These are phyloP conservation scores for Holocentrus rufus DNA, from an alignment of 2,797 vertebrate species.

Conservation along the genomic window DNA sequence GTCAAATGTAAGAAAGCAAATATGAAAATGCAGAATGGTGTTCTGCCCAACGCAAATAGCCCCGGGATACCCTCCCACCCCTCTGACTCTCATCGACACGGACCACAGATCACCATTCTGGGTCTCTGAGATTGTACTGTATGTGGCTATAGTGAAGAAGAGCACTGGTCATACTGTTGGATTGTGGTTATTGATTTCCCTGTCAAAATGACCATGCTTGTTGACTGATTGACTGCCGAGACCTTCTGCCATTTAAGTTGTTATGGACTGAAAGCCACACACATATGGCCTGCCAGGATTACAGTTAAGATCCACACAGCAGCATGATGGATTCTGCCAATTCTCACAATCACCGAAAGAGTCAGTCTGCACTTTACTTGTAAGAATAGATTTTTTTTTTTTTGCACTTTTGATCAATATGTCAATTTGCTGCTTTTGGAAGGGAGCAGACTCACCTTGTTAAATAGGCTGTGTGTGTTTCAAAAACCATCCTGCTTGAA, in stretches of 20 bases:
- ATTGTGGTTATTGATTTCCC: conserved; percentile 55
- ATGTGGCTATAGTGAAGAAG: conserved; percentile 25
- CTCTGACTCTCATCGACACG: no score
- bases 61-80: no score
- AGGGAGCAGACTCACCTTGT: background rate
- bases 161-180: conserved; percentile 15
- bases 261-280: conserved; percentile 6
- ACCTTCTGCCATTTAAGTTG: conserved; percentile 7
- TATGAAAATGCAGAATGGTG: no score
- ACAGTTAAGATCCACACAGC: background rate
- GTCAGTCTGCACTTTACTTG: no score
- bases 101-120: background rate
- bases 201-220: conserved; percentile 38
- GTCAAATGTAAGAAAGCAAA: no score
- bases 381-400: background rate
- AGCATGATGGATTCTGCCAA: conserved; percentile 16
- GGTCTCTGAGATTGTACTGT: conserved; percentile 13
- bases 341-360: conserved; percentile 4
- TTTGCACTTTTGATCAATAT: conserved; percentile 10
- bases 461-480: background rate
- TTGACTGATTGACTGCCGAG: conserved; percentile 40
- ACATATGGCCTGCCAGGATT: conserved; percentile 7
- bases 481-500: conserved; percentile 1
- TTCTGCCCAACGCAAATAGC: no score
- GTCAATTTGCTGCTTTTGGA: conserved; percentile 7